phyloP scores from a whole-genome alignment of 2,888 invertebrate species.

The Cheilosia soror region DNA sequence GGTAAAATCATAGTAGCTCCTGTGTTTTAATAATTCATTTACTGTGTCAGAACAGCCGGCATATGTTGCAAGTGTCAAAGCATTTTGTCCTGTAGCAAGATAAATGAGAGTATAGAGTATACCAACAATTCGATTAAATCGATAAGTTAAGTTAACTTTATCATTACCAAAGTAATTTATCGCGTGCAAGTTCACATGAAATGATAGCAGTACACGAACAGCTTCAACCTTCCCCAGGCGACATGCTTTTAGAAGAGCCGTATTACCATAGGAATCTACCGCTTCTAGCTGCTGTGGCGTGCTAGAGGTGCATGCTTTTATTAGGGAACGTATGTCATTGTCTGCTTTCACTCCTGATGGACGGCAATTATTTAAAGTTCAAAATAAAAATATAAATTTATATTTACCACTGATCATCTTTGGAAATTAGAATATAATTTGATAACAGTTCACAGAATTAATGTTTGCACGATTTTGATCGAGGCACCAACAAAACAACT shows the following conservation, averaged over 20 bases:
- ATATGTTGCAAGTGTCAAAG: constrained; percentile 81
- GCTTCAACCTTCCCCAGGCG: constrained; percentile 79
- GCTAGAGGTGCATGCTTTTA: constrained; percentile 77
- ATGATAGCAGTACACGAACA: constrained; percentile 78
- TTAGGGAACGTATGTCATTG: constrained; percentile 78
- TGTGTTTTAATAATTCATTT: constrained; percentile 78
- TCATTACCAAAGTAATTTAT: constrained; percentile 81
- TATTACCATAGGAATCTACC: constrained; percentile 81
- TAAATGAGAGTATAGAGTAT: not conserved
- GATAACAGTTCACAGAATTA: too few species aligned
- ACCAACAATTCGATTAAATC: not conserved
- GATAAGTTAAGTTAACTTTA: not conserved
- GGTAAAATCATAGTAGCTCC: constrained; percentile 81
- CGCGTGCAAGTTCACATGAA: constrained; percentile 79
- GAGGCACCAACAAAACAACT: too few species aligned
- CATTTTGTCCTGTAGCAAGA: constrained; percentile 80
- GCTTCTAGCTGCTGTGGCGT: constrained; percentile 78
- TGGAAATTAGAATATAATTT: too few species aligned
- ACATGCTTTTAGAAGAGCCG: constrained; percentile 81
- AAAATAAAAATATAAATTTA: too few species aligned
- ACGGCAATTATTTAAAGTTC: not conserved
- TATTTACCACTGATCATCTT: too few species aligned
- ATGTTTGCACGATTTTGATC: too few species aligned
- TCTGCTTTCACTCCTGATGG: constrained; percentile 76
- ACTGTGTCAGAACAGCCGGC: constrained; percentile 78